phyloP scores from a whole-genome alignment of 2,888 invertebrate genomes.

The Diarsia mendica region DNA sequence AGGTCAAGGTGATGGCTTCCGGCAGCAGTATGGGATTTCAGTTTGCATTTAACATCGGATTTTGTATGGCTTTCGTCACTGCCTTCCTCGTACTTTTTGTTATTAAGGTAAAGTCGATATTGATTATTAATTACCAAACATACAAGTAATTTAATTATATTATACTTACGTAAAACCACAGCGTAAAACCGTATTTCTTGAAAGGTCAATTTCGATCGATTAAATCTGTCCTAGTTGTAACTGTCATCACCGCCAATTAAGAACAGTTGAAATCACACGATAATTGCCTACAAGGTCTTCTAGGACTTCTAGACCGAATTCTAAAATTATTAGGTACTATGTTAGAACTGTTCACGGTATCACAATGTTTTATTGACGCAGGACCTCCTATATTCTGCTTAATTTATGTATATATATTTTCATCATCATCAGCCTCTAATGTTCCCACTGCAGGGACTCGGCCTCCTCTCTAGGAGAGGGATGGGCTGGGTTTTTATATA shows the following conservation, averaged over 20 bases:
- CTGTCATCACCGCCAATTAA: background rate
- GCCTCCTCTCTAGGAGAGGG: too few species aligned
- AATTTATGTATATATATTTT: too few species aligned
- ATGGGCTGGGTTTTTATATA: too few species aligned
- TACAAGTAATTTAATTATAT: slow-evolving; percentile 47
- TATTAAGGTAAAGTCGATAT: slow-evolving; percentile 78
- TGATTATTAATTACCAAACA: slow-evolving; percentile 47
- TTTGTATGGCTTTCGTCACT: slow-evolving; percentile 94
- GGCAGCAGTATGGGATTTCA: slow-evolving; percentile 89
- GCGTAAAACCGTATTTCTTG: slow-evolving; percentile 18
- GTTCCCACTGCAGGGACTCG: too few species aligned
- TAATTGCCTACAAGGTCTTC: background rate
- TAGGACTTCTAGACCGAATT: background rate
- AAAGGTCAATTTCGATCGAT: slow-evolving; percentile 41
- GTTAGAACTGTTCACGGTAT: background rate
- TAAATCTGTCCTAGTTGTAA: slow-evolving; percentile 24
- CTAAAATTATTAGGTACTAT: background rate
- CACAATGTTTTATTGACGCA: background rate
- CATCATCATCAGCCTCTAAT: too few species aligned
- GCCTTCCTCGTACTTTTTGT: slow-evolving; percentile 91
- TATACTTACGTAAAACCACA: slow-evolving; percentile 33
- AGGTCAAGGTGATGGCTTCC: slow-evolving; percentile 86
- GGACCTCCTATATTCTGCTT: background rate
- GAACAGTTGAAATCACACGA: background rate
- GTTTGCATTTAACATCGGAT: slow-evolving; percentile 93